Percentiles rank a stretch among this genome's conserved stretches.
phyloP scores from a whole-genome alignment of 2,888 invertebrate species.

The Poecilus cupreus region DNA sequence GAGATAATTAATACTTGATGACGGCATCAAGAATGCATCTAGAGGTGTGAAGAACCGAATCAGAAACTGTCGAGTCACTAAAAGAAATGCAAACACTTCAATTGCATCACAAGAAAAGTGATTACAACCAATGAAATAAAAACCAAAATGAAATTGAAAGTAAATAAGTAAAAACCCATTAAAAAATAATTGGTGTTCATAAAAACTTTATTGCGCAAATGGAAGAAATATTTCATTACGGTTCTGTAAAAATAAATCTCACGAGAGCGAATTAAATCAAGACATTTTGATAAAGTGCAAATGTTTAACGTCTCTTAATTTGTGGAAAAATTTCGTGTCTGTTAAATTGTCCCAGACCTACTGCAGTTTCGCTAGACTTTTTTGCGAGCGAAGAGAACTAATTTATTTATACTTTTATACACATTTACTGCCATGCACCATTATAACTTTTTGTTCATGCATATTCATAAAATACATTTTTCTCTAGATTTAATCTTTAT shows the following conservation, averaged over 20 bases:
- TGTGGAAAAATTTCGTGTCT: conserved; percentile 26
- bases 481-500: conserved; percentile 21
- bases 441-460: conserved; percentile 9
- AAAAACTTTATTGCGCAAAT: not conserved
- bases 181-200: conserved; percentile 18
- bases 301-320: conserved; percentile 45
- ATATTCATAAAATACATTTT: conserved; percentile 29
- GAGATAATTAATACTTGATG: conserved; percentile 3
- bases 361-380: not conserved
- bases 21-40: not conserved
- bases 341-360: conserved; percentile 1
- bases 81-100: conserved; percentile 14
- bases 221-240: conserved; percentile 18
- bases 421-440: not conserved
- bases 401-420: conserved; percentile 1
- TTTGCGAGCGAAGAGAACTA: not conserved
- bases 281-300: conserved; percentile 45
- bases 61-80: not conserved
- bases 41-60: not conserved
- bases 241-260: conserved; percentile 12
- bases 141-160: conserved; percentile 19
- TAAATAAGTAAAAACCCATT: conserved; percentile 7
- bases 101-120: conserved; percentile 10
- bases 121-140: conserved; percentile 5
- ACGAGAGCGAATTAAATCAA: conserved; percentile 7